Evolutionary conservation across 2,113 vertebrate species (phyloP).

Genomic region (Lepidothrix coronata): DNA sequence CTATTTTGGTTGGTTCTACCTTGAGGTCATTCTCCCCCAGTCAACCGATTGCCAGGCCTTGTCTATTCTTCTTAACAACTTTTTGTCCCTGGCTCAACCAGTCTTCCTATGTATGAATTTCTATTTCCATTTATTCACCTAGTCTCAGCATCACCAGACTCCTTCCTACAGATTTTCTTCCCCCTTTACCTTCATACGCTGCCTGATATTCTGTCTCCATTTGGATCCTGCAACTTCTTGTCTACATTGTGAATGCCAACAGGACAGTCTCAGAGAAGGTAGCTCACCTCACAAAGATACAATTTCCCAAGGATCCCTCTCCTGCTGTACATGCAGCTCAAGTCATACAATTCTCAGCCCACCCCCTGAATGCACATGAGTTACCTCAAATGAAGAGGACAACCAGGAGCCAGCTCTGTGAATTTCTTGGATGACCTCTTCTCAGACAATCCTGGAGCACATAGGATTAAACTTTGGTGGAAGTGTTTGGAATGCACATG

Average conservation of each 20-base stretch:
- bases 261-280: not conserved
- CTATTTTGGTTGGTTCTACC: not conserved
- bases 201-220: not conserved
- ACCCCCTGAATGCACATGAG: rapidly evolving
- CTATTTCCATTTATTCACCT: not conserved
- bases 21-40: not conserved
- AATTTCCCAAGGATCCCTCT: not conserved
- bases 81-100: not conserved
- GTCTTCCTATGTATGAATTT: not conserved
- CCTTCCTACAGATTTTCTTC: not conserved
- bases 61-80: not conserved
- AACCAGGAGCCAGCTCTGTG: not conserved
- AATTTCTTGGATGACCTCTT: not conserved
- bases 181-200: rapidly evolving
- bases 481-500: not conserved
- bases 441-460: not conserved
- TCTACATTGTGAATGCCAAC: not conserved
- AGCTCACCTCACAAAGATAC: not conserved
- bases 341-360: not conserved
- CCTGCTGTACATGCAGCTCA: not conserved
- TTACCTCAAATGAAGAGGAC: not conserved
- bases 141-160: not conserved
- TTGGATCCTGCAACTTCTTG: not conserved
- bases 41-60: not conserved
- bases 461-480: rapidly evolving